Conservation (phyloP, 1,140 invertebrate genomes). For the Mya arenaria region DNA sequence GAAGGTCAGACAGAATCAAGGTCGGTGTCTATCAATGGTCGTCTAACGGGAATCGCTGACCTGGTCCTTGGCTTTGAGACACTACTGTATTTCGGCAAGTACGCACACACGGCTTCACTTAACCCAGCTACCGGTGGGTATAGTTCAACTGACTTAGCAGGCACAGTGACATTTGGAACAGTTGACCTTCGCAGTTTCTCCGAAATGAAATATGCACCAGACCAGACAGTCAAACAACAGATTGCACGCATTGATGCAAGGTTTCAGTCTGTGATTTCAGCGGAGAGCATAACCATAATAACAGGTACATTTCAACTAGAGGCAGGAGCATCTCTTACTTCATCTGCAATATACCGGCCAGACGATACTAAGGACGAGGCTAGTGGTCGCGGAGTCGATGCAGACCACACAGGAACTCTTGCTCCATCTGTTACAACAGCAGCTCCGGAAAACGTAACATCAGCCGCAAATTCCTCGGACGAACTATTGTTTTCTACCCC, state of each 20-base stretch:
- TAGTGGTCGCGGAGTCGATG: constrained; percentile 55
- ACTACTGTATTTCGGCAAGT: constrained; percentile 58
- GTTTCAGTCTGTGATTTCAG: constrained; percentile 67
- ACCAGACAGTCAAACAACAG: constrained; percentile 60
- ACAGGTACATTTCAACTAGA: constrained; percentile 67
- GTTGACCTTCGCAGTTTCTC: constrained; percentile 69
- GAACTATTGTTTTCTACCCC: no score
- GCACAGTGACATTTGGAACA: constrained; percentile 65
- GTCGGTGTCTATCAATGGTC: constrained; percentile 65
- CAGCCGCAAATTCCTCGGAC: no score
- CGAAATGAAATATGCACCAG: constrained; percentile 63
- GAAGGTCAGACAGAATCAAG: constrained; percentile 55
- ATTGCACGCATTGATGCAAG: constrained; percentile 65
- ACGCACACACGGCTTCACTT: constrained; percentile 66
- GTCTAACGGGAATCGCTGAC: constrained; percentile 64
- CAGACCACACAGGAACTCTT: not conserved
- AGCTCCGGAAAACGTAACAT: no score
- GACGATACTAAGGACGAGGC: constrained; percentile 63
- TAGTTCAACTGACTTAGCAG: constrained; percentile 50
- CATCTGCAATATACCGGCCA: constrained; percentile 64
- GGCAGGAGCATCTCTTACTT: constrained; percentile 67
- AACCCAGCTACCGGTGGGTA: constrained; percentile 1
- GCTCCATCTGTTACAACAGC: no score
- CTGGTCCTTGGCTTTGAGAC: constrained; percentile 67
- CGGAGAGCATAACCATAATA: constrained; percentile 67